These are phyloP conservation scores for Anhinga anhinga DNA, from an alignment of 2,113 vertebrate species.

Conservation along the genomic window DNA sequence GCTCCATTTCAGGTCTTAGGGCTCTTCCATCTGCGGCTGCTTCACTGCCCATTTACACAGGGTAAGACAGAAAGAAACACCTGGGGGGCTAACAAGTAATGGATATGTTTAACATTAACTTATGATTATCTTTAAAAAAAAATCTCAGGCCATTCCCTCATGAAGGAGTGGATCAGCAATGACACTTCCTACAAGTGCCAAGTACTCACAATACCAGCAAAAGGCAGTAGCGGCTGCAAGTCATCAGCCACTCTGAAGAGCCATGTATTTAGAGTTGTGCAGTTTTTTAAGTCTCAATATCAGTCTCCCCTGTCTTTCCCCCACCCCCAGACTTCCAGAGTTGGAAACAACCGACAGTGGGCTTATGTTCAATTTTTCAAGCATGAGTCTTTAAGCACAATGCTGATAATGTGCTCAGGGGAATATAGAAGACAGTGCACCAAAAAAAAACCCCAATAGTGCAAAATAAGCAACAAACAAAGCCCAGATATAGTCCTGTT, in stretches of 20 bases:
- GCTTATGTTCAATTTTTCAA: neutral
- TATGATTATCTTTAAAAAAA: neutral
- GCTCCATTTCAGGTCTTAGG: neutral
- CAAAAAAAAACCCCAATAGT: neutral
- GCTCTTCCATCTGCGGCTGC: neutral
- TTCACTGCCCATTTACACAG: neutral
- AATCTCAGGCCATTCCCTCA: neutral
- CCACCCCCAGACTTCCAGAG: fast-evolving
- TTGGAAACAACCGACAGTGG: neutral
- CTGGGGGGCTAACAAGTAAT: neutral
- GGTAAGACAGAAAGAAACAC: neutral
- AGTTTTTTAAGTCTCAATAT: neutral
- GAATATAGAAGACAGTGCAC: neutral
- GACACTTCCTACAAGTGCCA: neutral
- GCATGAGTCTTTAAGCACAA: neutral
- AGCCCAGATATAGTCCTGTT: neutral
- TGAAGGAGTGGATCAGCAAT: neutral
- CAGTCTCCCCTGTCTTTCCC: neutral
- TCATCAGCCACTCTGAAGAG: neutral
- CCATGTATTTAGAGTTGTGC: neutral
- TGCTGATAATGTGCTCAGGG: neutral
- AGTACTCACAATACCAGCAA: neutral
- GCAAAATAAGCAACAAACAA: neutral
- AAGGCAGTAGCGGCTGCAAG: neutral
- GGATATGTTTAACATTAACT: neutral